Conservation (phyloP, 2,888 invertebrate species). For the Drosophila demipolita region DNA sequence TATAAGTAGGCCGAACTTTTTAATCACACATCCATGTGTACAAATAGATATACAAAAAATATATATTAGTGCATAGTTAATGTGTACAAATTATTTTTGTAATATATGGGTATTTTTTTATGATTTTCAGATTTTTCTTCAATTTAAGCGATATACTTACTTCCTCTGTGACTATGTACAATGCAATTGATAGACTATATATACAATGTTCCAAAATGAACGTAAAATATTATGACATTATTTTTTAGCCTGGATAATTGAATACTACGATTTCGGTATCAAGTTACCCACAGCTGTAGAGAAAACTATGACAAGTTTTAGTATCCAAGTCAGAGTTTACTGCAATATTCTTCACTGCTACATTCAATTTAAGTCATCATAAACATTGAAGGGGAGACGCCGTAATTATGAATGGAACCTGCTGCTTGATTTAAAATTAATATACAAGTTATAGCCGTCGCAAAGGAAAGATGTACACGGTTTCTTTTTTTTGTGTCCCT, state of each 20-base stretch:
- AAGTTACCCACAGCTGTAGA: background rate
- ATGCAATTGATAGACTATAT: background rate
- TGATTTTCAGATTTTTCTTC: background rate
- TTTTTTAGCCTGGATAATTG: background rate
- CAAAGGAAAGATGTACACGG: conserved; percentile 1
- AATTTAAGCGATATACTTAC: no score
- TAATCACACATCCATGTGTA: background rate
- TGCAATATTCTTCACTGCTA: background rate
- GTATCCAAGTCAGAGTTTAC: background rate
- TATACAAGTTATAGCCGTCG: background rate
- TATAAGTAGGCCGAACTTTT: background rate
- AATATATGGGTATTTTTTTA: background rate
- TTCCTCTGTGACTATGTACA: no score
- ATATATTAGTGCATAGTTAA: background rate
- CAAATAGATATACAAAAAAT: conserved; percentile 3
- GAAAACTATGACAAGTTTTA: background rate
- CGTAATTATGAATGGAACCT: background rate
- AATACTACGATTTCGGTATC: background rate
- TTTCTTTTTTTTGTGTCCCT: conserved; percentile 77
- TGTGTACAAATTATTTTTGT: conserved; percentile 7
- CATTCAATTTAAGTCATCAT: background rate
- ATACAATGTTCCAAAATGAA: background rate
- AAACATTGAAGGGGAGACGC: background rate
- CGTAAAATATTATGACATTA: background rate
- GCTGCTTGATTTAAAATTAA: background rate